phyloP scores from a whole-genome alignment of 2,113 vertebrate species.

The Benitochromis conjunctus region DNA sequence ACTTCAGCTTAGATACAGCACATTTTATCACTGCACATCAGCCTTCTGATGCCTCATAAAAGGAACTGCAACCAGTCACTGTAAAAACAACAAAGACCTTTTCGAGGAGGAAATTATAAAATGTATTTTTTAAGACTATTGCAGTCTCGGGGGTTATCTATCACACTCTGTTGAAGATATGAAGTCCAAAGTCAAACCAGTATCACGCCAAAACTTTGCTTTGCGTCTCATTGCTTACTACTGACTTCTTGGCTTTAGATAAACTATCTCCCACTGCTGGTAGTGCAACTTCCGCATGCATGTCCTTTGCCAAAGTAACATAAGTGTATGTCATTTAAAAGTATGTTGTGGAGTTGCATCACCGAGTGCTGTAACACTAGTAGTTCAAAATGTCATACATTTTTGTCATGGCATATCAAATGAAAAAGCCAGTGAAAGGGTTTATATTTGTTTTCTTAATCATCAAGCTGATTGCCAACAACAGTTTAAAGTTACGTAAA shows the following conservation, averaged over 20 bases:
- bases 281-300: not conserved
- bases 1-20: too few relatives aligned
- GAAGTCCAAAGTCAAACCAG: not conserved
- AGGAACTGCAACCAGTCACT: not conserved
- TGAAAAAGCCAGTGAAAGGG: not conserved
- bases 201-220: not conserved
- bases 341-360: not conserved
- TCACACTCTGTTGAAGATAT: not conserved
- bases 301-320: not conserved
- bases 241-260: not conserved
- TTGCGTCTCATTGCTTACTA: not conserved
- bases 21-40: not conserved
- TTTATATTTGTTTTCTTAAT: not conserved
- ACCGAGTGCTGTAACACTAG: not conserved
- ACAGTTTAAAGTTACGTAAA: not conserved
- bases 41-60: not conserved
- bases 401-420: not conserved
- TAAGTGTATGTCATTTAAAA: not conserved
- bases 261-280: not conserved
- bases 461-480: not conserved
- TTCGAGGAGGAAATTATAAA: not conserved
- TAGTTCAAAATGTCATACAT: not conserved
- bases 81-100: not conserved
- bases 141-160: not conserved
- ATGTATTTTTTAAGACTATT: not conserved